phyloP scores from a whole-genome alignment of 1,140 invertebrate species.

The Platorchestia sp. region DNA sequence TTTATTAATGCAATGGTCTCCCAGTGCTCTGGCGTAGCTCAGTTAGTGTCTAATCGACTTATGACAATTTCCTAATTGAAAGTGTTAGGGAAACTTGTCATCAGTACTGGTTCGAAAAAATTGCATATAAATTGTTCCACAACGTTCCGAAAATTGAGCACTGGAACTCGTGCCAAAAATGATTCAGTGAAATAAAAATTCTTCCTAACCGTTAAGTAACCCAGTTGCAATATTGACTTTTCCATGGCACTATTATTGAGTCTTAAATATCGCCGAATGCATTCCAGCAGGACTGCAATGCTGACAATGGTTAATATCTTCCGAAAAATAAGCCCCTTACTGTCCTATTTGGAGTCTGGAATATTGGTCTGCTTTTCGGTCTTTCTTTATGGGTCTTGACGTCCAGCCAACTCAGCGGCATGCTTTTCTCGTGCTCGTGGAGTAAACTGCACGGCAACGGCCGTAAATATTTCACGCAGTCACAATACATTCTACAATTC shows the following conservation, averaged over 20 bases:
- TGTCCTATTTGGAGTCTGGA: background rate
- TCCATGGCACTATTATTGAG: background rate
- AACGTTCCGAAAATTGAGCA: too few relatives aligned
- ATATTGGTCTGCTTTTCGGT: background rate
- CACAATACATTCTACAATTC: background rate
- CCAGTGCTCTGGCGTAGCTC: too few relatives aligned
- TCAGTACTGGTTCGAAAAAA: too few relatives aligned
- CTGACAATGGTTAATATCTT: background rate
- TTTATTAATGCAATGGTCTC: too few relatives aligned
- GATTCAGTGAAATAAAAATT: background rate
- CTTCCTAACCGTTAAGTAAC: background rate
- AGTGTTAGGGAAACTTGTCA: too few relatives aligned
- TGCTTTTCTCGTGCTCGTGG: background rate
- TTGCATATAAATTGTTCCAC: too few relatives aligned
- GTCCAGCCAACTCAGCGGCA: background rate
- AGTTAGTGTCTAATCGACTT: too few relatives aligned
- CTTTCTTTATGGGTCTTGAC: background rate
- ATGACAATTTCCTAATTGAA: too few relatives aligned
- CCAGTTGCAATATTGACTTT: background rate
- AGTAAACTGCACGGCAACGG: background rate
- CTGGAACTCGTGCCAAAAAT: too few relatives aligned
- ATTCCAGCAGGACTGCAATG: background rate
- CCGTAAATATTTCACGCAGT: background rate
- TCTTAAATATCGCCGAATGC: background rate
- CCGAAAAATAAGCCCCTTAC: background rate